Base-by-base conservation (phyloP, 2,888 invertebrate genomes). In the Laothoe populi region DNA sequence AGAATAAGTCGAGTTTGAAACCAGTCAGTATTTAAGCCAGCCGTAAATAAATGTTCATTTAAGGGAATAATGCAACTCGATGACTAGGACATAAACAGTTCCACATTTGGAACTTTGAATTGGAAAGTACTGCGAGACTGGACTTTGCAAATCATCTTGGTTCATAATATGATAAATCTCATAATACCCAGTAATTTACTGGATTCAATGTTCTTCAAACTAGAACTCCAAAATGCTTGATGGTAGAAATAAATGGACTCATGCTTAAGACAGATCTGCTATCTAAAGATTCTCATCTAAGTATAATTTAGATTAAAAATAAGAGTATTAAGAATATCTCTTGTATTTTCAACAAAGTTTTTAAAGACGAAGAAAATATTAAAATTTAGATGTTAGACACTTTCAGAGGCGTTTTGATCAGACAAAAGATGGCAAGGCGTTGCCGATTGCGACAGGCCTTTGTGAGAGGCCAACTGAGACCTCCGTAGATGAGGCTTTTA, bases 311-410 rank as follows among this genome's bases (percentile, higher is more conserved):
- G 31, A 35, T 49, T 49, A 16, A 31, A 53, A 35, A 31, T 19
- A 35, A 53, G 35, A 53, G 7, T 11, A 35, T 53, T 53, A 35
- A 19, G 35, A 49, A 46, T 10, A 1, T 31, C 31, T 35, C 35
- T 53, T 53, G 53, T 19, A 31, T 53, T 35, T 53, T 53, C 26
- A 48, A 42, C 16, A 53, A 60, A 60, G 19, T 24, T 60, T 40
- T 23, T 23, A 24, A 35, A 70, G 65, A 63, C 70, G 69, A 35
- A 19, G 78, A 77, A 82, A 83, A 83, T 85, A 86, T 87, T 87
- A 88, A 87, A 62, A 57, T 86, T 86, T 86, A 85, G 86, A 85
- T 86, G 87, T 86, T 82, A 69, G 80, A 87, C 86, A 86, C 80
- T 83, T 77, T 74, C 72, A 71, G 45, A 83, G 80, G 83, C 81